phyloP scores from a whole-genome alignment of 2,888 invertebrate genomes.

The Clepsis dumicolana region DNA sequence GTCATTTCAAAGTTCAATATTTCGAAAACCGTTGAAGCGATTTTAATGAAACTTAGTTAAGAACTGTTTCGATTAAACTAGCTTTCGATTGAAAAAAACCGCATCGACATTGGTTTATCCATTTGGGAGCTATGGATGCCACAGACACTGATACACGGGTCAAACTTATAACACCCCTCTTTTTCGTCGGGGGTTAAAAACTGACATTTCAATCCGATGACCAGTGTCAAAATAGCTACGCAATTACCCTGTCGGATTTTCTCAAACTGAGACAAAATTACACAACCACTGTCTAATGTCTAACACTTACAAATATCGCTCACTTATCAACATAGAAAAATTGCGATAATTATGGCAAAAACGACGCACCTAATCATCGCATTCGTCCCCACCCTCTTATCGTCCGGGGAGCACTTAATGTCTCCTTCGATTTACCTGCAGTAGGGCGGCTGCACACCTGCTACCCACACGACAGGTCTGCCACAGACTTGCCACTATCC shows the following conservation, averaged over 20 bases:
- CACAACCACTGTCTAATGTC: background rate
- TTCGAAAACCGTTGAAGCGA: background rate
- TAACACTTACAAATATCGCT: background rate
- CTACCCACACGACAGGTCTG: background rate
- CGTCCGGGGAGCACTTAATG: background rate
- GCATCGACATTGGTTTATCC: no score
- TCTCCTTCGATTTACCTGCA: background rate
- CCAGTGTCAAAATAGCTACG: no score
- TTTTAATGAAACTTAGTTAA: no score
- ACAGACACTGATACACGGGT: no score
- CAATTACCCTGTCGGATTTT: background rate
- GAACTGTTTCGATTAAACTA: no score
- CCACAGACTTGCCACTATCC: background rate
- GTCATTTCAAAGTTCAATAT: no score
- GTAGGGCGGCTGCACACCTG: background rate
- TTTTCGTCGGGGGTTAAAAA: no score
- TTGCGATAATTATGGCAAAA: background rate
- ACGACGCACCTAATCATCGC: background rate
- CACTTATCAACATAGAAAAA: slow-evolving; percentile 1
- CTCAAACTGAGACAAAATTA: background rate
- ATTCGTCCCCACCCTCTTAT: background rate
- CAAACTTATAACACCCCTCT: no score
- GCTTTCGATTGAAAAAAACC: no score
- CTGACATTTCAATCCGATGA: no score
- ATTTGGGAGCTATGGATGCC: no score